Evolutionary conservation across 2,888 invertebrate genomes (phyloP).

Genomic region (Eurytoma adleriae): DNA sequence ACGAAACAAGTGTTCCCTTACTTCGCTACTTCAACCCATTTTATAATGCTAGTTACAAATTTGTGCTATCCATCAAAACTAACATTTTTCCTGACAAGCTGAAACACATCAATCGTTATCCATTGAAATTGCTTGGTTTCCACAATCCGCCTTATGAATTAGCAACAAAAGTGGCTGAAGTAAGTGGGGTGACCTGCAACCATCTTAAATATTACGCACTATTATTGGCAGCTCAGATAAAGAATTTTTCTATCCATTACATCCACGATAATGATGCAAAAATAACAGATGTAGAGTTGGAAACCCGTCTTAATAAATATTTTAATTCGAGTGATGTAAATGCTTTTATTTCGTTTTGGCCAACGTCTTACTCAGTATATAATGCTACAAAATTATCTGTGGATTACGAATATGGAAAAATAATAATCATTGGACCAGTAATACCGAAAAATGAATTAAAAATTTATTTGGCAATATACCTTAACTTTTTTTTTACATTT

Average conservation of each 20-base stretch:
- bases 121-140: slow-evolving; percentile 9
- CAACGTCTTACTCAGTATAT: background rate
- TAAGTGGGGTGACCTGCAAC: background rate
- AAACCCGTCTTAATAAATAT: background rate
- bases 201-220: background rate
- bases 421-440: slow-evolving; percentile 16
- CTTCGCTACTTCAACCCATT: slow-evolving; percentile 24
- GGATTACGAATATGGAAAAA: slow-evolving; percentile 6
- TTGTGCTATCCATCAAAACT: background rate
- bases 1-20: background rate
- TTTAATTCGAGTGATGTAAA: slow-evolving; percentile 1
- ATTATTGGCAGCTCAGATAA: background rate
- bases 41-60: background rate
- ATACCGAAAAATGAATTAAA: background rate
- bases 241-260: slow-evolving; percentile 23
- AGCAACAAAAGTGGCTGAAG: slow-evolving; percentile 6
- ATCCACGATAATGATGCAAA: background rate
- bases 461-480: no score
- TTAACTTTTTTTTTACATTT: no score
- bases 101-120: slow-evolving; percentile 8
- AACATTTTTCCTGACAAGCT: slow-evolving; percentile 25
- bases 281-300: background rate
- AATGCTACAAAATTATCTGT: background rate
- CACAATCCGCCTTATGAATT: slow-evolving; percentile 3
- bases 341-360: background rate